Evolutionary conservation across 92 coral and sea anemone genomes (phyloP), one percentile per base, ranked within the genome.

Genomic region (Virgularia gustaviana): DNA sequence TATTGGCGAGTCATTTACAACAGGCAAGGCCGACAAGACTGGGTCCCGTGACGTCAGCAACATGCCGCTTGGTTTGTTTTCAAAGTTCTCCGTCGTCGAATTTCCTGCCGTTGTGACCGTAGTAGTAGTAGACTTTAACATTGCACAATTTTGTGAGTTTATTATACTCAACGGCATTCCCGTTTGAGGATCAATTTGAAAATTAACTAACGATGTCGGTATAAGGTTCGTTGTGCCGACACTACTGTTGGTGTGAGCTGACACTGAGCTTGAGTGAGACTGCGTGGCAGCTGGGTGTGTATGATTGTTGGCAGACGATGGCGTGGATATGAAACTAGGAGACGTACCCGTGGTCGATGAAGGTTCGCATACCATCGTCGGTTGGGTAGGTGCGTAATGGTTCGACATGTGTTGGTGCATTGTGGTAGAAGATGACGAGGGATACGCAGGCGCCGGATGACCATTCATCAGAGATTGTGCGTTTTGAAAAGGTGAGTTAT

Each of bases 141-240:
- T 68, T 8, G 59, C 44, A 15, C 75, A 36, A 12, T 49, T 68
- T 33, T 68, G 75, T 11, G 54, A 36, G 33, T 68, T 68, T 3
- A 68, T 68, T 39, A 68, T 68, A 45, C 75, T 68, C 25, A 68
- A 44, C 24, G 75, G 75, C 39, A 68, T 43, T 33, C 75, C 75
- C 2, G 75, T 68, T 53, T 68, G 59, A 16, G 75, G 75, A 68
- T 68, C 75, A 11, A 68, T 49, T 49, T 68, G 75, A 49, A 68
- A 68, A 49, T 68, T 49, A 15, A 49, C 60, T 47, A 68, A 68
- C 47, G 75, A 68, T 13, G 61, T 45, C 10, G 75, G 75, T 4
- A 68, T 68, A 45, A 45, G 16, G 36, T n/a, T n/a, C n/a, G n/a
- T n/a, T n/a, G n/a, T n/a, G n/a, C n/a, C n/a, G n/a, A n/a, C n/a